A percentile compares a stretch with the other conserved stretches of the same genome.
Evolutionary conservation across 2,888 invertebrate genomes (phyloP).

Genomic region (Drosophila basisetae): DNA sequence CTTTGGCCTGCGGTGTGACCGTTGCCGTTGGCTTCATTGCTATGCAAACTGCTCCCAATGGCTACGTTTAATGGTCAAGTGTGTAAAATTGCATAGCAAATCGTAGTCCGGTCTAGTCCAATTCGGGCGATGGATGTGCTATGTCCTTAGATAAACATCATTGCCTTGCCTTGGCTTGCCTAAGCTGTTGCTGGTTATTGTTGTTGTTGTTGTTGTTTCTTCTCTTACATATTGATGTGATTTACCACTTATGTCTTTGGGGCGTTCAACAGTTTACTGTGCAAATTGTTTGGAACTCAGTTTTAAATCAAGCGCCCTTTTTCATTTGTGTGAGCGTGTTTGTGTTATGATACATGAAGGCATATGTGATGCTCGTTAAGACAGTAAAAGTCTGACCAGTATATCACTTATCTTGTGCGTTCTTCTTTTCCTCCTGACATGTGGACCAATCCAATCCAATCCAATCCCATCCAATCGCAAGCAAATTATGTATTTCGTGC

Average conservation of each 20-base stretch:
- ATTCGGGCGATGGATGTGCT: constrained; percentile 43
- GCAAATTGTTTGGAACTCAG: constrained; percentile 80
- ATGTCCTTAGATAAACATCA: constrained; percentile 75
- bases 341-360: constrained; percentile 52
- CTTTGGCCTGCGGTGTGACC: constrained; percentile 28
- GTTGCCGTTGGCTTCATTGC: constrained; percentile 68
- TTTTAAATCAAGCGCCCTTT: constrained; percentile 67
- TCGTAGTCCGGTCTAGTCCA: constrained; percentile 51
- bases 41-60: constrained; percentile 82
- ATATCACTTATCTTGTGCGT: constrained; percentile 50
- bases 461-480: constrained; percentile 44
- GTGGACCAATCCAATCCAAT: constrained; percentile 35
- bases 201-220: constrained; percentile 37
- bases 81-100: constrained; percentile 83
- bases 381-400: constrained; percentile 48
- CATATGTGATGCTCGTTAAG: constrained; percentile 54
- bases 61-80: constrained; percentile 82
- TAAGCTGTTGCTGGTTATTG: neutral
- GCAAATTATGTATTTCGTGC: constrained; percentile 39
- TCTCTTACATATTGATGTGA: constrained; percentile 82
- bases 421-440: constrained; percentile 40
- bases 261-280: constrained; percentile 70
- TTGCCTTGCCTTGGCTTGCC: constrained; percentile 38
- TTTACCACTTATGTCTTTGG: constrained; percentile 82
- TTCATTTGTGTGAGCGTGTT: neutral